Conservation (phyloP, 2,797 vertebrate species). For the Galago senegalensis region DNA sequence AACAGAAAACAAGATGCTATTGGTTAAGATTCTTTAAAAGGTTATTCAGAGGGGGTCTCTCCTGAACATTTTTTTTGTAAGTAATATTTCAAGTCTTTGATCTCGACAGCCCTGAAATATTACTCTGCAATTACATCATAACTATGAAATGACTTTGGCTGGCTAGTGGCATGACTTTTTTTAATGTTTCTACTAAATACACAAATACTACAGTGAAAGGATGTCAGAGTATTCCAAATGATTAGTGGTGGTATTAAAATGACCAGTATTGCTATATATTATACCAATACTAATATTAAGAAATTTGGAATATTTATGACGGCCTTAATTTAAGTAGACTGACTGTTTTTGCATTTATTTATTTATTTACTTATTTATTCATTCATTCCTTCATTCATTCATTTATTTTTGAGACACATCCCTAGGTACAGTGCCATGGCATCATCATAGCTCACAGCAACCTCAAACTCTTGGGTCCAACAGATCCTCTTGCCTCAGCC, state of each 20-base stretch:
- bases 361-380: too few relatives aligned
- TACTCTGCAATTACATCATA: conserved; percentile 84
- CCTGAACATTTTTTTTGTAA: conserved; percentile 62
- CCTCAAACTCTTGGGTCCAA: too few relatives aligned
- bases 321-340: conserved; percentile 64
- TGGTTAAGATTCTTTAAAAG: conserved; percentile 68
- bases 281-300: background rate
- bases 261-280: conserved; percentile 67
- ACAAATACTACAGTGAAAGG: conserved; percentile 77
- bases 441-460: too few relatives aligned
- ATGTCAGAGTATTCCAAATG: conserved; percentile 80
- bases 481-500: too few relatives aligned
- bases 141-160: conserved; percentile 81
- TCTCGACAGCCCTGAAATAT: conserved; percentile 83
- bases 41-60: conserved; percentile 66
- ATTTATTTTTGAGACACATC: too few relatives aligned
- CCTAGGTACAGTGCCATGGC: too few relatives aligned
- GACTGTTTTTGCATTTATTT: background rate
- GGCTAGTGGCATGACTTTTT: conserved; percentile 74
- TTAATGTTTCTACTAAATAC: conserved; percentile 79
- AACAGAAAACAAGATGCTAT: conserved; percentile 70
- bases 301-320: conserved; percentile 80
- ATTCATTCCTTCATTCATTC: too few relatives aligned
- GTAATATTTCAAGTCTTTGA: conserved; percentile 85
- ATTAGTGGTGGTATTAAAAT: conserved; percentile 85